These are phyloP conservation scores for Enteromius viviparus DNA, from an alignment of 2,797 vertebrate species.

Conservation along the genomic window DNA sequence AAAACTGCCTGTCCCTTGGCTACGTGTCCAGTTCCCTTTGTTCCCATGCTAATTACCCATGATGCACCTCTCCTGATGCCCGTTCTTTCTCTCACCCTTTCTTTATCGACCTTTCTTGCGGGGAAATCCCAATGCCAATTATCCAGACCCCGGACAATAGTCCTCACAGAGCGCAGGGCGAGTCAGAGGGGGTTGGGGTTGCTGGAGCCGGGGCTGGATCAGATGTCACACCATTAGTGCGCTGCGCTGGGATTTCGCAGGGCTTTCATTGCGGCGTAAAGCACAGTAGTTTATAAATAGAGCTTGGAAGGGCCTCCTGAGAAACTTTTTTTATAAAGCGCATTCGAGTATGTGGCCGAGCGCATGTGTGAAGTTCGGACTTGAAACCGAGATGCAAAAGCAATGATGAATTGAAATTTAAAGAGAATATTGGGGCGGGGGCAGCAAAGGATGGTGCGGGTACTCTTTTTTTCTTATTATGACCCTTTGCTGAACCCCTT, in stretches of 20 bases:
- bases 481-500: conserved; percentile 61
- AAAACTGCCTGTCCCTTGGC: conserved; percentile 32
- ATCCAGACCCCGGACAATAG: conserved; percentile 61
- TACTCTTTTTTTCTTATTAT: conserved; percentile 41
- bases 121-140: conserved; percentile 76
- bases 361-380: conserved; percentile 25
- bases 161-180: conserved; percentile 62
- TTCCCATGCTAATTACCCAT: conserved; percentile 63
- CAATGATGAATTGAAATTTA: conserved; percentile 46
- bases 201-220: conserved; percentile 65
- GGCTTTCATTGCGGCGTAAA: conserved; percentile 67
- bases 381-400: conserved; percentile 56
- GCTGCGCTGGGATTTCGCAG: conserved; percentile 58
- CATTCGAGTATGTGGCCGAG: conserved; percentile 57
- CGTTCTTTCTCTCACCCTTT: conserved; percentile 66
- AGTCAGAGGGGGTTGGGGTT: conserved; percentile 41
- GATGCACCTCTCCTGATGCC: conserved; percentile 64
- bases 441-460: conserved; percentile 44
- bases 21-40: conserved; percentile 64
- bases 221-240: conserved; percentile 70
- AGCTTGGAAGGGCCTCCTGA: conserved; percentile 63
- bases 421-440: conserved; percentile 57
- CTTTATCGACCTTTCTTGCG: conserved; percentile 65
- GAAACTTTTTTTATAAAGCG: conserved; percentile 53
- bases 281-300: conserved; percentile 75